These are phyloP conservation scores for Leptonema lineaticorne DNA, from an alignment of 1,140 invertebrate genomes.

Conservation along the genomic window DNA sequence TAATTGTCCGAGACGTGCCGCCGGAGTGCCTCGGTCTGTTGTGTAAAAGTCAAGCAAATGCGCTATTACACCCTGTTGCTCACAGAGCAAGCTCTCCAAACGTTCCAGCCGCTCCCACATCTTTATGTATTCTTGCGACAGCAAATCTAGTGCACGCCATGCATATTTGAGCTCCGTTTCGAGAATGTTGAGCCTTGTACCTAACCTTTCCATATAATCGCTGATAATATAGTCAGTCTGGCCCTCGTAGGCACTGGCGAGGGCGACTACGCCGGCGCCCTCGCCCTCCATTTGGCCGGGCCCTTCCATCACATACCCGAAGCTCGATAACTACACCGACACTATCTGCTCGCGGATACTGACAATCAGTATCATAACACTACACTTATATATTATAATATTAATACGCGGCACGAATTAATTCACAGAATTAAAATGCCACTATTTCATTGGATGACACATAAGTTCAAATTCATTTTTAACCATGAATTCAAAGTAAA, in stretches of 20 bases:
- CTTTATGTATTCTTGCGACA: constrained; percentile 89
- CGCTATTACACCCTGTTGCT: constrained; percentile 89
- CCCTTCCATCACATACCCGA: constrained; percentile 37
- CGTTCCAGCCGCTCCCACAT: constrained; percentile 93
- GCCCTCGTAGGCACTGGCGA: constrained; percentile 51
- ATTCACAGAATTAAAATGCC: constrained; percentile 30
- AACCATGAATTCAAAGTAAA: constrained; percentile 7
- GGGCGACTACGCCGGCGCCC: constrained; percentile 23
- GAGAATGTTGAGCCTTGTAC: constrained; percentile 78
- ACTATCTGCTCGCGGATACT: constrained; percentile 3
- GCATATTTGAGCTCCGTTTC: constrained; percentile 90
- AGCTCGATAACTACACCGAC: constrained; percentile 12
- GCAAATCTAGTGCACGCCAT: constrained; percentile 85
- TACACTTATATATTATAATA: background rate
- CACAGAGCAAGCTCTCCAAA: constrained; percentile 82
- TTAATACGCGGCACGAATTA: constrained; percentile 12
- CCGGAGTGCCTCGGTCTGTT: constrained; percentile 50
- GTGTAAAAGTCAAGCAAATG: constrained; percentile 82
- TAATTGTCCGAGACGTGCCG: constrained; percentile 48
- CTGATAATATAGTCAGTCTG: constrained; percentile 67
- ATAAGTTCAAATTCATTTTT: constrained; percentile 10
- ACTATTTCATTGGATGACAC: background rate
- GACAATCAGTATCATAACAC: constrained; percentile 13
- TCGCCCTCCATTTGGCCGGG: constrained; percentile 19
- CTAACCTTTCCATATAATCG: constrained; percentile 86